Percentiles rank a stretch among this genome's conserved stretches.
These are phyloP conservation scores for Varanus salvator DNA, from an alignment of 2,113 vertebrate genomes.

Conservation along the genomic window DNA sequence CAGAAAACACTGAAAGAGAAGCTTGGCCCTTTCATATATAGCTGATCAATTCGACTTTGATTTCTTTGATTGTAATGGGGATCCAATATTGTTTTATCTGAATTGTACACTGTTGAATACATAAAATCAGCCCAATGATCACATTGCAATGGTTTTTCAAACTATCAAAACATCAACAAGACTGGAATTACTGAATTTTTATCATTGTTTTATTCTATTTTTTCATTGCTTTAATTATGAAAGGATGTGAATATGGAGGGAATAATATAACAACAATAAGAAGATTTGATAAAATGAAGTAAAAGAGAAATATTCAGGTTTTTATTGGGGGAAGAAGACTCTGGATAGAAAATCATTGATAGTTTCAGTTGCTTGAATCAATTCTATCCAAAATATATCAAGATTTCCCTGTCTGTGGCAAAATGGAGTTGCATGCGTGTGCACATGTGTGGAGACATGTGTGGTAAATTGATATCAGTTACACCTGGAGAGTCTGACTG, in stretches of 20 bases:
- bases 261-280: background rate
- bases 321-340: background rate
- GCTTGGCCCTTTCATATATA: background rate
- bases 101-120: background rate
- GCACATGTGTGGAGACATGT: too few species aligned
- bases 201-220: background rate
- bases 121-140: background rate
- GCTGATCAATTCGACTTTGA: background rate
- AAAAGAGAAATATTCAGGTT: background rate
- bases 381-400: background rate
- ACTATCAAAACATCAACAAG: background rate
- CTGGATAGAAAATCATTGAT: too few species aligned
- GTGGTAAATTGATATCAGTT: background rate
- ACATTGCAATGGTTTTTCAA: background rate
- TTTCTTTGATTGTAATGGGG: background rate
- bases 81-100: background rate
- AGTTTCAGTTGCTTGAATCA: background rate
- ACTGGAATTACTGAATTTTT: background rate
- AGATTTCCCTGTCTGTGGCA: background rate
- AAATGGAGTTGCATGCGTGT: background rate
- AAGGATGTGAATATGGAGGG: background rate
- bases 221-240: background rate
- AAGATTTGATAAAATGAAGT: background rate
- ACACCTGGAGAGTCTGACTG: background rate
- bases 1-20: background rate